phyloP scores from a whole-genome alignment of 92 coral and sea anemone genomes.

The Isaurus tuberculatus region DNA sequence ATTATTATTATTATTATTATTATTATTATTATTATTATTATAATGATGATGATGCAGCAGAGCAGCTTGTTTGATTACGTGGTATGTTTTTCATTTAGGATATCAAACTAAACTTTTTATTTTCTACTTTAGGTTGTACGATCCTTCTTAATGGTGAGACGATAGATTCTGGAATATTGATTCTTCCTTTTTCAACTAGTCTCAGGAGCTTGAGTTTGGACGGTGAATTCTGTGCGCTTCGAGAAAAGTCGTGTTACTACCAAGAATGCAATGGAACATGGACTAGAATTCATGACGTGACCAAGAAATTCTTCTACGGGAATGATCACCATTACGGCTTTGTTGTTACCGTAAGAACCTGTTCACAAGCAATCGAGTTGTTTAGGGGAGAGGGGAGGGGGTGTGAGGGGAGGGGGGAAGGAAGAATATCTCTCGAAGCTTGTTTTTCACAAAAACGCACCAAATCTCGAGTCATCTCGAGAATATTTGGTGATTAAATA shows the following conservation, averaged over 20 bases:
- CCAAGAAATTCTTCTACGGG: background rate
- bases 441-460: no score
- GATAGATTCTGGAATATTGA: conserved; percentile 14
- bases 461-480: no score
- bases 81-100: no score
- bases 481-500: no score
- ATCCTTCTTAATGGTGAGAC: background rate
- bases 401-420: no score
- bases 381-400: no score
- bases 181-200: conserved; percentile 10
- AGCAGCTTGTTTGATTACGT: no score
- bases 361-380: no score
- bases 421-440: no score
- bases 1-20: no score
- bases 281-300: conserved; percentile 2
- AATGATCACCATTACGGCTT: background rate
- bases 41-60: no score
- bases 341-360: background rate
- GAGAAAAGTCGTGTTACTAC: background rate
- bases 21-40: no score
- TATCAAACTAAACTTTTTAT: background rate
- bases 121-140: background rate
- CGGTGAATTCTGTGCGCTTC: background rate
- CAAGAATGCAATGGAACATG: conserved; percentile 29
- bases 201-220: background rate